Percentiles rank a stretch among this genome's conserved stretches.
phyloP scores from a whole-genome alignment of 2,113 vertebrate genomes.

The Hyperopisus bebe region DNA sequence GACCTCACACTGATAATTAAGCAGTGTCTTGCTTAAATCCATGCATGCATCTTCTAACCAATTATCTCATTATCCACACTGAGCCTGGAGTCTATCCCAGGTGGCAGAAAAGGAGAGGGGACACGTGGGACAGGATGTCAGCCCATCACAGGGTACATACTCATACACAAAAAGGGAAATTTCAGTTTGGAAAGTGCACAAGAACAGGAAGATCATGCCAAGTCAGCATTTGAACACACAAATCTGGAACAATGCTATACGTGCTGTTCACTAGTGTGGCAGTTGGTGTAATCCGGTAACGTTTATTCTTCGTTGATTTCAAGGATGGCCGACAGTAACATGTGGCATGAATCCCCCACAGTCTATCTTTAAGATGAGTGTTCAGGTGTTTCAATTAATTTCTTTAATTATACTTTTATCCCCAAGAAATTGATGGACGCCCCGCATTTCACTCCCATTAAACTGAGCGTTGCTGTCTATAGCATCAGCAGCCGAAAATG shows the following conservation, averaged over 20 bases:
- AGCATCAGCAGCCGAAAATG: constrained; percentile 23
- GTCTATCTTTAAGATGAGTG: constrained; percentile 37
- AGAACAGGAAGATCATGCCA: background rate
- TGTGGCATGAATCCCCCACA: constrained; percentile 18
- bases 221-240: background rate
- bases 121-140: background rate
- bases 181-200: background rate
- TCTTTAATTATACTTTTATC: constrained; percentile 41
- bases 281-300: background rate
- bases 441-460: constrained; percentile 31
- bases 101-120: background rate
- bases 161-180: background rate
- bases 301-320: background rate
- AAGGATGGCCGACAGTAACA: background rate
- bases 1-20: background rate
- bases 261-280: background rate
- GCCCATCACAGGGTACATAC: background rate
- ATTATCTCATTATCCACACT: background rate
- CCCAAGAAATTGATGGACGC: constrained; percentile 33
- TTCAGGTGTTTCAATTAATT: constrained; percentile 15
- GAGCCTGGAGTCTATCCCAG: background rate
- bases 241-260: background rate
- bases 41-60: background rate
- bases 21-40: background rate
- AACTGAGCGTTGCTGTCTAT: constrained; percentile 24